Evolutionary conservation across 2,113 vertebrate species (phyloP).

Genomic region (Pollachius pollachius): DNA sequence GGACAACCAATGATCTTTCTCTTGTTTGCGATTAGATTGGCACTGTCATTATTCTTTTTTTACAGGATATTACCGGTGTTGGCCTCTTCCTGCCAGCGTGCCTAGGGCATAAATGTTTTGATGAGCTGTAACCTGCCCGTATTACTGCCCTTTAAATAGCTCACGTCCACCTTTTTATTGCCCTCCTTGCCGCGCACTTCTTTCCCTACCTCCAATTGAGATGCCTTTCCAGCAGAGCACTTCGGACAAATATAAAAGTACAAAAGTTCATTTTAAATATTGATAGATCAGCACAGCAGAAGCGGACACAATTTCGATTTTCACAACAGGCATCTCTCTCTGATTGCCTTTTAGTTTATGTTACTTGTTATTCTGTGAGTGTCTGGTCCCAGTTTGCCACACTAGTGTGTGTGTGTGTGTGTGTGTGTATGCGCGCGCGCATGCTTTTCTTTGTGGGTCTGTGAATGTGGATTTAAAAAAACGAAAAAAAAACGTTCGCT

Average conservation of each 20-base stretch:
- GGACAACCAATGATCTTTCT: conserved; percentile 16
- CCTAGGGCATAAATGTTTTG: conserved; percentile 42
- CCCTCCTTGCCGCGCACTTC: conserved; percentile 24
- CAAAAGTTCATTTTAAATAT: conserved; percentile 2
- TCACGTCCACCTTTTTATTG: conserved; percentile 6
- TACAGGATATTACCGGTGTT: not conserved
- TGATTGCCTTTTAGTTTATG: no score
- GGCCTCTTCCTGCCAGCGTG: conserved; percentile 7
- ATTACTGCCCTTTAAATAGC: conserved; percentile 57
- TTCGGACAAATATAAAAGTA: not conserved
- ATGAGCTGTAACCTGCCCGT: conserved; percentile 46
- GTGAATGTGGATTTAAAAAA: conserved; percentile 18
- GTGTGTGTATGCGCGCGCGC: conserved; percentile 28
- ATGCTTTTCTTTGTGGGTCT: not conserved
- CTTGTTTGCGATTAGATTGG: no score
- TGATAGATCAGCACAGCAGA: not conserved
- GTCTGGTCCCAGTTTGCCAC: conserved; percentile 28
- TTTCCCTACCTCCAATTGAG: conserved; percentile 29
- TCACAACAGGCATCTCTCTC: not conserved
- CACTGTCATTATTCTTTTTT: no score
- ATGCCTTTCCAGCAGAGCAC: conserved; percentile 33
- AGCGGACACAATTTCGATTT: not conserved
- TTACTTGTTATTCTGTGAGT: conserved; percentile 49
- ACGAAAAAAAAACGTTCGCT: conserved; percentile 45
- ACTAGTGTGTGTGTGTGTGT: conserved; percentile 1